Percentiles rank a stretch among this genome's conserved stretches.
These are phyloP conservation scores for Hydrolagus colliei DNA, from an alignment of 2,797 vertebrate genomes.

Conservation along the genomic window DNA sequence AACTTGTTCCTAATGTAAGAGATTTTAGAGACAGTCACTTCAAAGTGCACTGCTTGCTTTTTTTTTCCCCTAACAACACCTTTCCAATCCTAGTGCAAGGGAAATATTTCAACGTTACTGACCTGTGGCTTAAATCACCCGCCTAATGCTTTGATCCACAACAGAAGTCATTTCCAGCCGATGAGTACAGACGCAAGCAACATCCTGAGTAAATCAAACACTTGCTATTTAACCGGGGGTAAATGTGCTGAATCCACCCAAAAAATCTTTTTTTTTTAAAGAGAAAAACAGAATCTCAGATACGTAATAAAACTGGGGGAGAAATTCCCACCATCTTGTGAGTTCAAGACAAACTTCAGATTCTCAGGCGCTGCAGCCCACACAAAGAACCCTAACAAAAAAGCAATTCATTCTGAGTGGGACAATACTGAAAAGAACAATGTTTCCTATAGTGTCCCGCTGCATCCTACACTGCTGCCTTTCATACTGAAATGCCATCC, in stretches of 20 bases:
- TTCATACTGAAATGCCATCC: constrained; percentile 46
- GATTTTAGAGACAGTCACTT: neutral
- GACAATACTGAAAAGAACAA: constrained; percentile 50
- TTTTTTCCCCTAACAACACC: neutral
- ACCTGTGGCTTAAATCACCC: no score
- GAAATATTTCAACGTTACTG: neutral
- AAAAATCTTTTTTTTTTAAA: no score
- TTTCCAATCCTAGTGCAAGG: neutral
- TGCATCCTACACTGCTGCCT: constrained; percentile 46
- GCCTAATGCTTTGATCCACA: neutral
- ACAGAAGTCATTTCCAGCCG: neutral
- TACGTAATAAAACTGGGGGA: neutral
- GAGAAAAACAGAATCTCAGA: neutral
- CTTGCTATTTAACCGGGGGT: neutral
- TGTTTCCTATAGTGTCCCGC: constrained; percentile 58
- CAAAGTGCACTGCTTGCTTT: neutral
- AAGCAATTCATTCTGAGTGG: constrained; percentile 41
- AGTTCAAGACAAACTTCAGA: constrained; percentile 20
- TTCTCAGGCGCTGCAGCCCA: constrained; percentile 21
- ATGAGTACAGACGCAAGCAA: neutral
- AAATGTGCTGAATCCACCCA: neutral
- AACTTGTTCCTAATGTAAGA: neutral
- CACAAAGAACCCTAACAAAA: constrained; percentile 36
- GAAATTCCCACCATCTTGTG: constrained; percentile 19
- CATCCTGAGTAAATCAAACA: neutral